phyloP scores from a whole-genome alignment of 2,113 vertebrate genomes.

The Hippopotamus amphibius region DNA sequence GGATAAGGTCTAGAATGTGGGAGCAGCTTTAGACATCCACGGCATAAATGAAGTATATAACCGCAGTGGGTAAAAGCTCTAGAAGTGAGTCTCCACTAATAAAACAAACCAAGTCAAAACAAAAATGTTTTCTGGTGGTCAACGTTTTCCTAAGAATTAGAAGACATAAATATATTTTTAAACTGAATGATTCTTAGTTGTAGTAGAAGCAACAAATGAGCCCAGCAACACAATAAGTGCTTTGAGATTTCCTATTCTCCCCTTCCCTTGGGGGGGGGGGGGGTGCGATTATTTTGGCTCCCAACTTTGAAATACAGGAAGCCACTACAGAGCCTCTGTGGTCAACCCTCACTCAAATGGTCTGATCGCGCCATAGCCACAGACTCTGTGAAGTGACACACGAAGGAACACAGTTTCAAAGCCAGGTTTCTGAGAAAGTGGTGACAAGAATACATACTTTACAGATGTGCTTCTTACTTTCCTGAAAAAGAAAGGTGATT shows the following conservation, averaged over 20 bases:
- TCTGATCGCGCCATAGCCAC: not conserved
- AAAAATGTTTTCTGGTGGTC: not conserved
- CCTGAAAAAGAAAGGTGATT: not conserved
- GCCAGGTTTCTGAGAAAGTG: slow-evolving; percentile 29
- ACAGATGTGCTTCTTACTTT: not conserved
- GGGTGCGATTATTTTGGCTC: not conserved
- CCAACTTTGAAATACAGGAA: slow-evolving; percentile 36
- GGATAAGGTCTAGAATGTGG: not conserved
- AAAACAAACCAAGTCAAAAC: not conserved
- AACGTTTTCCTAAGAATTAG: not conserved
- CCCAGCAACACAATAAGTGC: not conserved
- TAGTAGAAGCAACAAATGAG: slow-evolving; percentile 1
- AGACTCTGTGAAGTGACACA: slow-evolving; percentile 31
- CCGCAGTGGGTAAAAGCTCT: not conserved
- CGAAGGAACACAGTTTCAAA: slow-evolving; percentile 4
- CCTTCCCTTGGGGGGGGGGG: not conserved
- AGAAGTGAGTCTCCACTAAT: not conserved
- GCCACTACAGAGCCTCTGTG: not conserved
- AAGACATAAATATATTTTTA: not conserved
- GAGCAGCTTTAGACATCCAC: not conserved
- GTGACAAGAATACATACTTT: not conserved
- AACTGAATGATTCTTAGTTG: not conserved
- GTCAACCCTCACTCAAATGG: not conserved
- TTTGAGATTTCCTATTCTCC: slow-evolving; percentile 19
- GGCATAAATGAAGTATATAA: not conserved